Conservation (phyloP, 2,888 invertebrate species). For the Hipparchia semele region DNA sequence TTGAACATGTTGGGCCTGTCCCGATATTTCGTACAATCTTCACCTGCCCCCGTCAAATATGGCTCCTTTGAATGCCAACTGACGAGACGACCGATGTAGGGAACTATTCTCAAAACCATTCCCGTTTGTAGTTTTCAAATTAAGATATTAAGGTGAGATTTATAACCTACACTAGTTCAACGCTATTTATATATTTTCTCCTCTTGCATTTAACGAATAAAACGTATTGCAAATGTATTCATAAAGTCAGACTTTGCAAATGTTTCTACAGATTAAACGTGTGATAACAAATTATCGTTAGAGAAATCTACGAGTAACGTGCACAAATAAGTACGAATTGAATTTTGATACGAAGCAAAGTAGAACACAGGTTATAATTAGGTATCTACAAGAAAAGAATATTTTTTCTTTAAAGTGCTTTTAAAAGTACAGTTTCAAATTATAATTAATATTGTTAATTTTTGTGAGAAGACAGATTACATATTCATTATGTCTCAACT, state of each 20-base stretch:
- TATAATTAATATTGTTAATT: conserved; percentile 11
- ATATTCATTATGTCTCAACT: conserved; percentile 16
- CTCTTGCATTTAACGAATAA: conserved; percentile 19
- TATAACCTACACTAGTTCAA: conserved; percentile 7
- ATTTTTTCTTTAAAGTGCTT: neutral
- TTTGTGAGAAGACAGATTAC: conserved; percentile 20
- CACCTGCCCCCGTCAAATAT: conserved; percentile 49
- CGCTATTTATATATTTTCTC: conserved; percentile 3
- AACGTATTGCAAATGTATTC: conserved; percentile 31
- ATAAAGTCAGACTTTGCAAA: conserved; percentile 31
- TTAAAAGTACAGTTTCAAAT: conserved; percentile 6
- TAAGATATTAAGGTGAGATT: conserved; percentile 8
- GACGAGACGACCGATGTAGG: conserved; percentile 31
- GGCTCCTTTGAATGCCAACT: conserved; percentile 44
- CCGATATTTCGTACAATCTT: conserved; percentile 43
- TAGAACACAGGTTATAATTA: conserved; percentile 19
- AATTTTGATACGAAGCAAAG: conserved; percentile 22
- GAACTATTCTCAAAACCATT: conserved; percentile 38
- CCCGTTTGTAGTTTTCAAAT: neutral
- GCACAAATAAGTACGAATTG: conserved; percentile 28
- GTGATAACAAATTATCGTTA: conserved; percentile 30
- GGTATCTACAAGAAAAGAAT: neutral
- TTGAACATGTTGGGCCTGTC: conserved; percentile 40
- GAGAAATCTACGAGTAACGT: conserved; percentile 26
- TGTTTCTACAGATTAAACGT: conserved; percentile 27